Evolutionary conservation across 2,888 invertebrate species (phyloP).

Genomic region (Stratiomys singularior): DNA sequence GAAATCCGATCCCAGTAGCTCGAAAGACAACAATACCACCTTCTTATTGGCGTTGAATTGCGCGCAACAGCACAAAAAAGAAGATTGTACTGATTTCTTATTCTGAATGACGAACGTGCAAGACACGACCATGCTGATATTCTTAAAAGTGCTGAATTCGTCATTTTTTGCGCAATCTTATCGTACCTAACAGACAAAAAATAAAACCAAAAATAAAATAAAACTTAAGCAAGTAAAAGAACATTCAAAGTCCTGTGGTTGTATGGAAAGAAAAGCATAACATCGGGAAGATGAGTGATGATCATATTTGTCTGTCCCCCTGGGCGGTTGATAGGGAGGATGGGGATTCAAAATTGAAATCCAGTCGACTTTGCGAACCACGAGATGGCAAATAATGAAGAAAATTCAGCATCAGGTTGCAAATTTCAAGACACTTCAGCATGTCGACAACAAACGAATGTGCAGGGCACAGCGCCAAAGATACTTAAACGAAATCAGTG

Average conservation of each 20-base stretch:
- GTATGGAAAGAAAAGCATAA: background rate
- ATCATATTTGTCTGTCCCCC: conserved; percentile 10
- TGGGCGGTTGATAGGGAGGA: background rate
- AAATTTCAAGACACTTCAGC: background rate
- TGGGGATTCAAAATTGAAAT: background rate
- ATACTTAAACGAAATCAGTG: background rate
- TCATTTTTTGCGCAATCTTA: conserved; percentile 43
- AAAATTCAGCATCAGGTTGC: background rate
- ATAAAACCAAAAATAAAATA: too few relatives aligned
- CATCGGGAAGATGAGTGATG: background rate
- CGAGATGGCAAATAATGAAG: background rate
- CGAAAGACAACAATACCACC: background rate
- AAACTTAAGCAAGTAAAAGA: too few relatives aligned
- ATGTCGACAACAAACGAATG: background rate
- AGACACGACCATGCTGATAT: background rate
- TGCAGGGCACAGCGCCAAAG: background rate
- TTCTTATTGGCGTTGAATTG: background rate
- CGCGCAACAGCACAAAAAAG: background rate
- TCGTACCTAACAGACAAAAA: background rate
- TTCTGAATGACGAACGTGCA: background rate
- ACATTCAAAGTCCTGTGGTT: background rate
- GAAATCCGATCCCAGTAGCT: background rate
- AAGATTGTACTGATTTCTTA: background rate
- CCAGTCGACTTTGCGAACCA: too few relatives aligned
- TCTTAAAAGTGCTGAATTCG: conserved; percentile 17